These are phyloP conservation scores for Megamerina dolium DNA, from an alignment of 2,888 invertebrate species.

Conservation along the genomic window DNA sequence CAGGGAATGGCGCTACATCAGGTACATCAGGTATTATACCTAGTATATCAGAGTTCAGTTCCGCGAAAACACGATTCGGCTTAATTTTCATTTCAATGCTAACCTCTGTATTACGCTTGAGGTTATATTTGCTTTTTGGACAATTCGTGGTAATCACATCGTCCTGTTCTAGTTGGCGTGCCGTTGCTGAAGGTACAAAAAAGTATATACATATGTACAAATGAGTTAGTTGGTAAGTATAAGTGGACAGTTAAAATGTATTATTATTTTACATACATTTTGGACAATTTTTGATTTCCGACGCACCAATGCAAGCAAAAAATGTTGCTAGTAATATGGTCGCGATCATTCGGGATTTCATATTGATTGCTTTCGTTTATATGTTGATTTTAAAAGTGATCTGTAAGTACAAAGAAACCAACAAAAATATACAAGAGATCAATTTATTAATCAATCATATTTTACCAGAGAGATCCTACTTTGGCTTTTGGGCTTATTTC, in stretches of 20 bases:
- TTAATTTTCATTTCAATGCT: slow-evolving; percentile 56
- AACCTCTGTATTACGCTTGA: slow-evolving; percentile 58
- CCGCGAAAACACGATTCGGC: slow-evolving; percentile 54
- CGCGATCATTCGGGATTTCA: no score
- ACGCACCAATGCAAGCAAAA: slow-evolving; percentile 12
- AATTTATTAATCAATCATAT: no score
- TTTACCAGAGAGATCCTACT: no score
- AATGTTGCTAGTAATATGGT: background rate
- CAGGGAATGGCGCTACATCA: slow-evolving; percentile 69
- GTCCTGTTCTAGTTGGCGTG: slow-evolving; percentile 45
- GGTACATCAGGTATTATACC: slow-evolving; percentile 59
- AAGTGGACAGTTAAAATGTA: background rate
- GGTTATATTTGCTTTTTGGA: slow-evolving; percentile 58
- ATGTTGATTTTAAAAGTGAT: no score
- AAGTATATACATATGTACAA: no score
- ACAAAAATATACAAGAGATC: no score
- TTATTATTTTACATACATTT: slow-evolving; percentile 31
- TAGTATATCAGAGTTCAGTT: slow-evolving; percentile 56
- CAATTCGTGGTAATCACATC: slow-evolving; percentile 58
- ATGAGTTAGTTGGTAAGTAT: no score
- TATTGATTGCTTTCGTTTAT: no score
- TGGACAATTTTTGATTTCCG: slow-evolving; percentile 34
- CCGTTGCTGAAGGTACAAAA: slow-evolving; percentile 44
- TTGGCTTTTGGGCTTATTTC: no score
- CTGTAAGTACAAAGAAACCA: no score